Evolutionary conservation across 2,888 invertebrate genomes (phyloP), one percentile per base, ranked within the genome.

Genomic region (Ormia ochracea): DNA sequence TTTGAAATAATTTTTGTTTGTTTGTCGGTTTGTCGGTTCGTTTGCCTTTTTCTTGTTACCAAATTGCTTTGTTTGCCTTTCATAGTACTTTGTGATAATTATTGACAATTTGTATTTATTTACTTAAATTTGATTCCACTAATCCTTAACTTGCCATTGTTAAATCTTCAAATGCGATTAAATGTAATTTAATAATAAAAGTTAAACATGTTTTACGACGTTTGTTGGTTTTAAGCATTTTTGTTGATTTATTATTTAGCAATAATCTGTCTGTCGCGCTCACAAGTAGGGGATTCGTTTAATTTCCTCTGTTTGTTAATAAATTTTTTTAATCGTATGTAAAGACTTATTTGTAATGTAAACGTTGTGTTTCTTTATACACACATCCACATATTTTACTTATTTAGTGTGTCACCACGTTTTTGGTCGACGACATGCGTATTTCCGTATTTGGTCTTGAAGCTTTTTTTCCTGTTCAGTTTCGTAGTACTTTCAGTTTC

Each of bases 381-480:
- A n/a, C n/a, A n/a, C n/a, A n/a, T n/a, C n/a, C n/a, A 14, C 23
- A 23, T 61, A 23, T 54, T 28, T 63, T 23, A 52, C 21, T 31
- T 33, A 58, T 69, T 54, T 38, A 45, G 68, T 56, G 33, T 68
- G 68, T 76, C 80, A 76, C 72, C 72, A 66, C 61, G 23, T 26
- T 54, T 50, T 72, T 59, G n/a, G 79, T 58, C 41, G 48, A 31
- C 65, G 28, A 61, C 68, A 76, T 76, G 80, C 80, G 80, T 80
- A 76, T 80, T 80, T 80, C 80, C 80, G 80, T 80, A 76, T 76
- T 80, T 80, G 80, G 72, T 58, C 68, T 50, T 12, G 5, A 50
- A 45, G 5, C 10, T 4, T 17, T 41, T 31, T 59, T 52, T 43
- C 14, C n/a, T 48, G 14, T 9, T 26, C 36, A 58, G n/a, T 43